Base-by-base conservation (phyloP, 2,888 invertebrate species). In the Euclidia mi region DNA sequence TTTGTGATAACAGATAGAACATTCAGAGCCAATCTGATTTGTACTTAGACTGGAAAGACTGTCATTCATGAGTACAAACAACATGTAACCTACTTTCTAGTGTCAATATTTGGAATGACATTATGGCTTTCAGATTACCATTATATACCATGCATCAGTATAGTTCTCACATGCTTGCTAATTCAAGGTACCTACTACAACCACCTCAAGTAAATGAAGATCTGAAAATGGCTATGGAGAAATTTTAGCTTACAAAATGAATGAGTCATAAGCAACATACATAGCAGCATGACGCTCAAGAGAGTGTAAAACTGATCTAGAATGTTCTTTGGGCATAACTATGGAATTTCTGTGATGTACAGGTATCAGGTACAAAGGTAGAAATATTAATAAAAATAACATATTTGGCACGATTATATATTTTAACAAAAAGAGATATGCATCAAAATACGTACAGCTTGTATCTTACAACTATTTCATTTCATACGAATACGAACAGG, bases 251-350 rank as follows among this genome's bases (percentile, higher is more conserved):
- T 42, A 40, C 31, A 31, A 57, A 55, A 59, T 60, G 65, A 69
- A 63, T 73, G 76, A 73, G 53, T 73, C 76, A 73, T 69, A 58
- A 63, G 60, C 65, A 51, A 62, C 49, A 51, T 49, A 57, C 47
- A 67, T 49, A 43, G 53, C 42, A 58, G 58, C 37, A 76, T 62
- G 62, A 65, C 70, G 73, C 72, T 67, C 62, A 45, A 47, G 60
- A 61, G 53, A 59, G 50, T 45, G 52, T 69, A 55, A 58, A 68
- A 51, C 72, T 67, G 65, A 71, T 90, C 90, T 89, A 89, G 91
- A 91, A 91, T 78, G 80, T 90, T 90, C 90, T 78, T 67, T 78
- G 60, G 56, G 65, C 58, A 53, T 41, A 63, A 35, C 35, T 46
- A 48, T 56, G 34, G n/a, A 41, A 60, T 48, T 52, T 38, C 45